Percentiles rank a stretch among this genome's conserved stretches.
Evolutionary conservation across 1,140 invertebrate genomes (phyloP).

Genomic region (Neotoxoptera formosana): DNA sequence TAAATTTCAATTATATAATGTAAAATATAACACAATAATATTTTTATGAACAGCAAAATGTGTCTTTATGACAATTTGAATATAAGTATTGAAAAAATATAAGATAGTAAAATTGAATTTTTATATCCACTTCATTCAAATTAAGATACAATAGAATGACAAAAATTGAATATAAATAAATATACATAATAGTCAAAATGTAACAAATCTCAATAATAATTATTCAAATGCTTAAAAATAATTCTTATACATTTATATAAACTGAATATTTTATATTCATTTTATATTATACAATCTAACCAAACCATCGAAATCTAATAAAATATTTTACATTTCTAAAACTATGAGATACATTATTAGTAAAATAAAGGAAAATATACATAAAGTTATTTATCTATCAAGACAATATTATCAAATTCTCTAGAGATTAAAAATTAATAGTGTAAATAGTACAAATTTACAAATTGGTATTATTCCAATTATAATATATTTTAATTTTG

Average conservation of each 20-base stretch:
- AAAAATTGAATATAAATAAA: neutral
- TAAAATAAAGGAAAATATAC: neutral
- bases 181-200: neutral
- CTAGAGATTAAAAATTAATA: neutral
- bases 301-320: rapidly evolving
- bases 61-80: neutral
- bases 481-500: neutral
- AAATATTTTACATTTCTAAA: neutral
- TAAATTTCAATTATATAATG: neutral
- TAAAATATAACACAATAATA: too few relatives aligned
- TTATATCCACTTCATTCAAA: neutral
- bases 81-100: neutral
- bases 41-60: neutral
- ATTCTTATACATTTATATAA: too few relatives aligned
- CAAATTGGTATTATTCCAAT: too few relatives aligned
- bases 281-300: neutral
- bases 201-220: too few relatives aligned
- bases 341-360: neutral
- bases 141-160: neutral
- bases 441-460: neutral
- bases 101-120: neutral
- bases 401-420: neutral
- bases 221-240: too few relatives aligned
- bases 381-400: neutral
- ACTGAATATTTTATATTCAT: too few relatives aligned